These are phyloP conservation scores for Pipa parva DNA, from an alignment of 2,113 vertebrate genomes.

Conservation along the genomic window DNA sequence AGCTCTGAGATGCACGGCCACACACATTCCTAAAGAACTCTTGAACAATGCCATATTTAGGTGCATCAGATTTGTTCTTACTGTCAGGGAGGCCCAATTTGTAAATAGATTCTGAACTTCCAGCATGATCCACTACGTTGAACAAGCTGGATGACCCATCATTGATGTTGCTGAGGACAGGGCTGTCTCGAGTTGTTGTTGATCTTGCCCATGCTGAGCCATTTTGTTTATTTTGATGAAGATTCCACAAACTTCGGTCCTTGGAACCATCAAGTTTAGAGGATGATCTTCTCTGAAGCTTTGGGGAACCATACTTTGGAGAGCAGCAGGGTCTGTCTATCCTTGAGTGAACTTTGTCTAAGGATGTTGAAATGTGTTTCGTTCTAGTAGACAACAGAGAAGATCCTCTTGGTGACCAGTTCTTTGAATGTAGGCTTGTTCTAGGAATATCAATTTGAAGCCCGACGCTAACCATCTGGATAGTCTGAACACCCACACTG, in stretches of 20 bases:
- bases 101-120: constrained; percentile 89
- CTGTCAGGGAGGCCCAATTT: constrained; percentile 63
- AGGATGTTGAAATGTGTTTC: constrained; percentile 90
- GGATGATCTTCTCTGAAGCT: constrained; percentile 87
- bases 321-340: constrained; percentile 93
- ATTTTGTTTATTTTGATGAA: constrained; percentile 81
- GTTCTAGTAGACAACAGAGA: constrained; percentile 79
- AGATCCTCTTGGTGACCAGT: constrained; percentile 84
- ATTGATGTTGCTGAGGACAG: constrained; percentile 86
- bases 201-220: constrained; percentile 97
- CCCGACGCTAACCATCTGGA: constrained; percentile 77
- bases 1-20: constrained; percentile 62
- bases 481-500: constrained; percentile 82
- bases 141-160: constrained; percentile 95
- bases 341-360: constrained; percentile 91
- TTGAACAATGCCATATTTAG: constrained; percentile 82
- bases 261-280: constrained; percentile 82
- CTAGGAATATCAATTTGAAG: constrained; percentile 82
- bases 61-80: constrained; percentile 64
- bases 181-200: constrained; percentile 94
- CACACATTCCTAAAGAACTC: constrained; percentile 89
- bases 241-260: constrained; percentile 91
- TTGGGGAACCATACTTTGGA: constrained; percentile 92
- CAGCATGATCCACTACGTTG: constrained; percentile 87
- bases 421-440: constrained; percentile 72